Conservation (phyloP, 2,888 invertebrate genomes). For the Axea sp. region DNA sequence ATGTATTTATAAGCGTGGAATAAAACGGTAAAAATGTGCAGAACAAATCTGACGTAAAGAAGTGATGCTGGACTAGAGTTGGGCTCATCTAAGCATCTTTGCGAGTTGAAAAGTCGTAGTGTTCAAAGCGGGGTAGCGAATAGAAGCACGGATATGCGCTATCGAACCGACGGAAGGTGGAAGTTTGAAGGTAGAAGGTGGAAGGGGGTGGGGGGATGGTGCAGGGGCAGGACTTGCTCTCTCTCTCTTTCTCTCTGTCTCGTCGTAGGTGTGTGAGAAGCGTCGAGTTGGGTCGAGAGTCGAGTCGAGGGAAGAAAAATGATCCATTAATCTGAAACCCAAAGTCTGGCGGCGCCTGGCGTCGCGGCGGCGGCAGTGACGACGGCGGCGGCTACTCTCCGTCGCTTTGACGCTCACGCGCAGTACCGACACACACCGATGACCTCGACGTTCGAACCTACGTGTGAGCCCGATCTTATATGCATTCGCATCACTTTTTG, state of each 20-base stretch:
- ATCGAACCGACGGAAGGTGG: constrained; percentile 63
- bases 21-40: not conserved
- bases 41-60: constrained; percentile 6
- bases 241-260: constrained; percentile 57
- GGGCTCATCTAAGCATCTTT: constrained; percentile 37
- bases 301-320: constrained; percentile 84
- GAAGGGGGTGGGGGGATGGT: constrained; percentile 66
- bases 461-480: constrained; percentile 26
- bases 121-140: constrained; percentile 39
- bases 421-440: constrained; percentile 60
- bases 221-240: constrained; percentile 66
- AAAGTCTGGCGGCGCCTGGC: constrained; percentile 89
- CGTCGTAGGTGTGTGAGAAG: constrained; percentile 77
- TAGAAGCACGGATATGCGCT: constrained; percentile 61
- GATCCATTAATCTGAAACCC: constrained; percentile 90
- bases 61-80: not conserved
- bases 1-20: not conserved
- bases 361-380: constrained; percentile 75
- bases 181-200: constrained; percentile 65
- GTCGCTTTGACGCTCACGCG: constrained; percentile 69
- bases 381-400: constrained; percentile 67
- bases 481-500: constrained; percentile 44
- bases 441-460: constrained; percentile 32
- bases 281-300: constrained; percentile 71
- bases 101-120: constrained; percentile 53